A percentile compares a stretch with the other conserved stretches of the same genome.
Conservation (phyloP, 2,113 vertebrate species). For the Alligator mississippiensis region DNA sequence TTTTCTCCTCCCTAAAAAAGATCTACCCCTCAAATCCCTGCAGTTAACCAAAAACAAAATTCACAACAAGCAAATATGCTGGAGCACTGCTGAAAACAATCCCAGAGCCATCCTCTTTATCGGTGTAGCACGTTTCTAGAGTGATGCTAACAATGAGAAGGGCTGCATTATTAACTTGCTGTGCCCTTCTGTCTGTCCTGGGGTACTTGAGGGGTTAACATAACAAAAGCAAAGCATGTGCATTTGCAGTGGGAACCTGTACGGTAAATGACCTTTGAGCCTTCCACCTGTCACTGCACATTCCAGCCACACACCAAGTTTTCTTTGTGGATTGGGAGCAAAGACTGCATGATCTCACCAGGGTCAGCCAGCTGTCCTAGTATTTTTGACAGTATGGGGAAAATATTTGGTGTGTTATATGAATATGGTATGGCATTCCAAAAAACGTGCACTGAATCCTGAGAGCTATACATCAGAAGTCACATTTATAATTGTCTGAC, state of each 20-base stretch:
- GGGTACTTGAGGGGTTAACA: slow-evolving; percentile 44
- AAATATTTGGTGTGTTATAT: not conserved
- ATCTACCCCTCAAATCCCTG: not conserved
- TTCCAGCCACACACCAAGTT: slow-evolving; percentile 23
- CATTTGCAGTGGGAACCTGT: slow-evolving; percentile 11
- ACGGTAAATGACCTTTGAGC: slow-evolving; percentile 54
- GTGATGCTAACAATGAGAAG: not conserved
- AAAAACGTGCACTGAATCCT: not conserved
- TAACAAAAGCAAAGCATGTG: slow-evolving; percentile 46
- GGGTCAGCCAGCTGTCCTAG: slow-evolving; percentile 54
- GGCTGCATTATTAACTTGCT: slow-evolving; percentile 22
- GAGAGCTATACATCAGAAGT: not conserved
- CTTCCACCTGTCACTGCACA: slow-evolving; percentile 54
- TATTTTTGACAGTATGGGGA: slow-evolving; percentile 23
- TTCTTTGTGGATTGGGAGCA: slow-evolving; percentile 48
- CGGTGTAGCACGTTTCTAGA: slow-evolving; percentile 6
- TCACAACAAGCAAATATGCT: not conserved
- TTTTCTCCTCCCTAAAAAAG: not conserved
- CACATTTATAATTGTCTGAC: not conserved
- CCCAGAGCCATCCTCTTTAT: not conserved
- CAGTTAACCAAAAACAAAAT: not conserved
- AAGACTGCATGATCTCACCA: slow-evolving; percentile 10
- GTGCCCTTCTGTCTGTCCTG: not conserved
- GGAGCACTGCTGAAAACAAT: not conserved
- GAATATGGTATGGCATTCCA: not conserved